phyloP scores from a whole-genome alignment of 2,888 invertebrate genomes.

The Calameuta filiformis region DNA sequence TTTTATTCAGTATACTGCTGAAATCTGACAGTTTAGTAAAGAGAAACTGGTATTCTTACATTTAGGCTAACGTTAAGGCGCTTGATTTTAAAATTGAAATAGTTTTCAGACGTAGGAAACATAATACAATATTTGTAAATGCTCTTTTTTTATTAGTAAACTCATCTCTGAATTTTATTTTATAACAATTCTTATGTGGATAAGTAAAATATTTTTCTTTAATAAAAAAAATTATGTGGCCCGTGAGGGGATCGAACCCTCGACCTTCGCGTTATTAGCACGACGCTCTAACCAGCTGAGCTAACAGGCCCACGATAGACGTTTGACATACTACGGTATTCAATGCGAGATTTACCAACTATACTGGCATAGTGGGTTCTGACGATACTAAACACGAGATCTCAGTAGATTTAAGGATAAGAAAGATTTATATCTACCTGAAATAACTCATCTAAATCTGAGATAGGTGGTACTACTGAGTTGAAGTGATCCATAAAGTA shows the following conservation, averaged over 20 bases:
- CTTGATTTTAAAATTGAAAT: not conserved
- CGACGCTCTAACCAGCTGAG: slow-evolving; percentile 24
- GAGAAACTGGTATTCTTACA: not conserved
- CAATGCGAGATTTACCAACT: not conserved
- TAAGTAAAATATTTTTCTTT: not conserved
- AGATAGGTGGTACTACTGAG: not conserved
- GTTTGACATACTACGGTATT: not conserved
- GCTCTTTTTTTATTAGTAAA: not conserved
- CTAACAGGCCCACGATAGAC: not conserved
- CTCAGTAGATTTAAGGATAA: not conserved
- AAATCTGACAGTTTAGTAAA: not conserved
- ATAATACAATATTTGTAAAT: not conserved
- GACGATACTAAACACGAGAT: not conserved
- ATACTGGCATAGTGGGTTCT: not conserved
- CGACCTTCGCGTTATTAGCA: slow-evolving; percentile 33
- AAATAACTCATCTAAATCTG: not conserved
- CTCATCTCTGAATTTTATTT: not conserved
- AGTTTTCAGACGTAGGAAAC: no score
- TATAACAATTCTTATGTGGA: not conserved
- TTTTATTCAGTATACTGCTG: not conserved
- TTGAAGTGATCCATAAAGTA: not conserved
- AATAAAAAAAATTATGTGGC: slow-evolving; percentile 12
- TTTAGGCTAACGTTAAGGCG: not conserved
- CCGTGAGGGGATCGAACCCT: slow-evolving; percentile 38
- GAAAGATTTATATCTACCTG: not conserved